Evolutionary conservation across 1,140 invertebrate genomes (phyloP).

Genomic region (Paraescarpia echinospica): DNA sequence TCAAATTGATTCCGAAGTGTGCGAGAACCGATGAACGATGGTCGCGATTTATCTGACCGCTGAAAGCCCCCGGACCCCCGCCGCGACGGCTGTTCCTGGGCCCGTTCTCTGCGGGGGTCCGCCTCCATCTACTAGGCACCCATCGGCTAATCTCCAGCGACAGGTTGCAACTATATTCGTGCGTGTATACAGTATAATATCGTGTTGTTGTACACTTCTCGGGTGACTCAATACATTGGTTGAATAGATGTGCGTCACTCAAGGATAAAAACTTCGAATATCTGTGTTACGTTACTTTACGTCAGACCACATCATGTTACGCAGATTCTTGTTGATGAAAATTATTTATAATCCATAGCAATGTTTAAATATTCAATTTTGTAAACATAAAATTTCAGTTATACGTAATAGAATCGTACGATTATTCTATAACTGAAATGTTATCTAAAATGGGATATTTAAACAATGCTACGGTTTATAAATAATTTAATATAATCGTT

Average conservation of each 20-base stretch:
- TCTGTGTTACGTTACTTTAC: not conserved
- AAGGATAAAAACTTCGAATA: not conserved
- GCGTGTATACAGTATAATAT: not conserved
- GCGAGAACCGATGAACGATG: not conserved
- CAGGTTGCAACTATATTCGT: not conserved
- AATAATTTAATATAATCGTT: too few relatives aligned
- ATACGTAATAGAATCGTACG: too few relatives aligned
- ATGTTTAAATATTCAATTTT: too few relatives aligned
- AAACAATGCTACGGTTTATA: too few relatives aligned
- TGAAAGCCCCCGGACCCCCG: not conserved
- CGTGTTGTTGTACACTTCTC: not conserved
- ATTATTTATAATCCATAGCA: too few relatives aligned
- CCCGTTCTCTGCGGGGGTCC: not conserved
- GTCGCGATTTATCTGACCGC: not conserved
- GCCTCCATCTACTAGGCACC: not conserved
- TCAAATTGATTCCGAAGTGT: not conserved
- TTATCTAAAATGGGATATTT: too few relatives aligned
- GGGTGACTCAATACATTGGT: not conserved
- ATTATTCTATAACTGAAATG: too few relatives aligned
- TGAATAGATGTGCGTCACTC: not conserved
- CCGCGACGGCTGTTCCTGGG: not conserved
- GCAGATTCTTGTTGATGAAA: too few relatives aligned
- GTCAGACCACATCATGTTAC: too few relatives aligned
- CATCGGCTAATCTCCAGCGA: not conserved
- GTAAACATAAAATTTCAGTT: too few relatives aligned